Conservation (phyloP, 2,888 invertebrate species). For the Sinodicranocentrus sp. region DNA sequence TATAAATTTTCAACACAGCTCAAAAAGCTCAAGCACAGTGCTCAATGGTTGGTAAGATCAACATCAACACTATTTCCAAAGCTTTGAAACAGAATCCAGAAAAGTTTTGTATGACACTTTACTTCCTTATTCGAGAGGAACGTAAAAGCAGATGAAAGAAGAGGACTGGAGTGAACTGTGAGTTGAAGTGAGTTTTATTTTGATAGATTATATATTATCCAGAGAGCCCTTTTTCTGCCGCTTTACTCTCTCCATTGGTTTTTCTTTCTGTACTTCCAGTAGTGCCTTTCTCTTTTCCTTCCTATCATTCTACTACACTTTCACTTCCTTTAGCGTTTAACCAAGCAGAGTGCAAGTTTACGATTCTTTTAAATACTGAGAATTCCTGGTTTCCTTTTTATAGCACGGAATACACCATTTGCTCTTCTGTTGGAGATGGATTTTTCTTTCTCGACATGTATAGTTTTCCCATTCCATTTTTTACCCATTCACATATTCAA, state of each 20-base stretch:
- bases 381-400: constrained; percentile 6
- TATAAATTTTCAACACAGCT: not conserved
- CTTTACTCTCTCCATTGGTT: constrained; percentile 15
- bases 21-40: constrained; percentile 2
- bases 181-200: constrained; percentile 54
- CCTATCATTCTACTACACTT: not conserved
- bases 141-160: constrained; percentile 9
- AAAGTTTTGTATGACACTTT: not conserved
- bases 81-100: constrained; percentile 18
- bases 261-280: not conserved
- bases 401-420: not conserved
- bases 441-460: not conserved
- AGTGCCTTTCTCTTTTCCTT: constrained; percentile 13
- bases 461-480: constrained; percentile 33
- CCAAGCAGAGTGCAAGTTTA: constrained; percentile 38
- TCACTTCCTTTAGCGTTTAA: not conserved
- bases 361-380: constrained; percentile 34
- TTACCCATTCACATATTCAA: not conserved
- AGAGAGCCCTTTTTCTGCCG: constrained; percentile 44
- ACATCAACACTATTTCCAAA: constrained; percentile 15
- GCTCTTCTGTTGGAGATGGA: not conserved
- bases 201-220: constrained; percentile 53
- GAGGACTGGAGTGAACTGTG: not conserved
- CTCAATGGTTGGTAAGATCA: constrained; percentile 27
- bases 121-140: not conserved